Base-by-base conservation (phyloP, 2,113 vertebrate genomes). In the Calidris pugnax region DNA sequence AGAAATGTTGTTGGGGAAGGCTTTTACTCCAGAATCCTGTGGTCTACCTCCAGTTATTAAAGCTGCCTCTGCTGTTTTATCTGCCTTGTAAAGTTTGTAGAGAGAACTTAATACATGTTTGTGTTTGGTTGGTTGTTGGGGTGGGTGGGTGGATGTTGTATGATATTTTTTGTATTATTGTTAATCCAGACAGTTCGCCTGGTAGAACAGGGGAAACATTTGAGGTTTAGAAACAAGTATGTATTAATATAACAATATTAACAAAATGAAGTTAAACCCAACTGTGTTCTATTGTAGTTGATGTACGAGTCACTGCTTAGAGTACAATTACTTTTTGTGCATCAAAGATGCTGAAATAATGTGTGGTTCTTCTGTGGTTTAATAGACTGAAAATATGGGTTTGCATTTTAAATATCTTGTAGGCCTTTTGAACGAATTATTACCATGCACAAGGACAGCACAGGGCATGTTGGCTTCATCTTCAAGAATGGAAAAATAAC, bases 401-500 rank as follows among this genome's bases (percentile, higher is more conserved):
- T 90, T 78, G 10, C 37, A 23, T 68, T 84, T 81, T 63, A 24
- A 74, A 62, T 45, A 6, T 72, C 23, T 95, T 80, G 14, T 28
- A 99, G 99, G 93, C 99, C 99, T 79, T 98, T 99, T 97, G 98
- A 99, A 92, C 98, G 98, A 37, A 98, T 98, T 56, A 95, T 99
- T 90, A 99, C 98, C 57, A 98, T 99, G 98, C 99, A 99, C 87
- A 99, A 99, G 95, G 99, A 99, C 94, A 98, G 98, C 95, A 98
- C 97, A 66, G 98, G 98, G 7, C 99, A 99, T 51, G 98, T 99
- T 86, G 99, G 99, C 35, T 99, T 99, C 93, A 98, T 99, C 90
- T 99, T 99, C 94, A 99, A 99, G 98, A 99, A 99, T 69, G 98
- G 99, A 59, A 99, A 98, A 95, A 98, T 99, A 94, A 98, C 98